A percentile compares a stretch with the other conserved stretches of the same genome.
Evolutionary conservation across 2,888 invertebrate genomes (phyloP).

Genomic region (Thysanoteuthis rhombus): DNA sequence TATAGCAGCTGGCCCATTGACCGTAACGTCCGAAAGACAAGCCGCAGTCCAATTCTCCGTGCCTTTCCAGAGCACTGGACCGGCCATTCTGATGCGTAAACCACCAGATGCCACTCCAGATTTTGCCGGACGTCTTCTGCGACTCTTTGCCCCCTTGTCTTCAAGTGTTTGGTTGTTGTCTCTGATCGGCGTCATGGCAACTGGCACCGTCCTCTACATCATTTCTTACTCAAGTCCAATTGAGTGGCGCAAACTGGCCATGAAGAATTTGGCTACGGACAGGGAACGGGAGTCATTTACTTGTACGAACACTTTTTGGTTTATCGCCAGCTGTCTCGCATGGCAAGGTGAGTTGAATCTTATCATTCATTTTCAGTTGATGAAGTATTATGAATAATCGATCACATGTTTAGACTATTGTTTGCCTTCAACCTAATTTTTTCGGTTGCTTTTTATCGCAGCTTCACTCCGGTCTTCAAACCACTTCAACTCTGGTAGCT

Average conservation of each 20-base stretch:
- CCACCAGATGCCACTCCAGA: conserved; percentile 41
- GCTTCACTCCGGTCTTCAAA: too few relatives aligned
- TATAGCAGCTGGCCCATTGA: conserved; percentile 51
- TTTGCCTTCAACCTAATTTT: too few relatives aligned
- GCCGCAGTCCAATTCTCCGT: conserved; percentile 49
- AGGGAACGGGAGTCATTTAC: conserved; percentile 59
- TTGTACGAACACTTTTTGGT: conserved; percentile 60
- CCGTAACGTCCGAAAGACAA: conserved; percentile 43
- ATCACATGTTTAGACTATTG: too few relatives aligned
- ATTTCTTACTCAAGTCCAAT: conserved; percentile 57
- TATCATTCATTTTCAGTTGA: not conserved
- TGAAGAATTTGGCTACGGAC: conserved; percentile 52
- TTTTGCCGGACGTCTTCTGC: conserved; percentile 44
- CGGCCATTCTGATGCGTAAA: conserved; percentile 49
- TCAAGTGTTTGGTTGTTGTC: conserved; percentile 55
- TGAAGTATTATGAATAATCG: too few relatives aligned
- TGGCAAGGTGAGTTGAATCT: conserved; percentile 52
- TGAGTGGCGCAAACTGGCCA: conserved; percentile 56
- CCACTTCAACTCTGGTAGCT: too few relatives aligned
- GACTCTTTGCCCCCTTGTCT: conserved; percentile 49
- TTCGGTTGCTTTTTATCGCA: too few relatives aligned
- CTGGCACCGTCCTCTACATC: conserved; percentile 52
- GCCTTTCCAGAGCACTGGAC: conserved; percentile 48
- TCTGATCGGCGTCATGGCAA: conserved; percentile 50
- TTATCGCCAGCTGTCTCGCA: conserved; percentile 48